Percentiles rank a stretch among this genome's conserved stretches.
phyloP scores from a whole-genome alignment of 2,113 vertebrate genomes.

The Microcebus ravelobensis region DNA sequence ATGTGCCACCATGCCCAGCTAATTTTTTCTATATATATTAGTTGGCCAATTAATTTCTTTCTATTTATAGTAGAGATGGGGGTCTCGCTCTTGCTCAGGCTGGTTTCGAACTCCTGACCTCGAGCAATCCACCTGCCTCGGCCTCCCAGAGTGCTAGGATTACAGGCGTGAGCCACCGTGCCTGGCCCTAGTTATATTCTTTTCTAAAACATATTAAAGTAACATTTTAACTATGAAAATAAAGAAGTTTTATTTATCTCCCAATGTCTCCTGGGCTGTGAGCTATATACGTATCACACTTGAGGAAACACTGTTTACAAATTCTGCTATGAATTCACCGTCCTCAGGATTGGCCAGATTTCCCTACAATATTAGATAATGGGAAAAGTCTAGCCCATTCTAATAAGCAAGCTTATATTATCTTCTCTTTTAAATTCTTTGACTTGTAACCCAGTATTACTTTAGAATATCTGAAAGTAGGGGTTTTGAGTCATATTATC shows the following conservation, averaged over 20 bases:
- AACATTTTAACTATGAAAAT: conserved; percentile 2
- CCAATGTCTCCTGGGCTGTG: background rate
- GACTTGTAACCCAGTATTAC: background rate
- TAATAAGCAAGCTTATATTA: background rate
- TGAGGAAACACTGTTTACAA: background rate
- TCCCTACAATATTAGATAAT: background rate
- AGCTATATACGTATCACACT: background rate
- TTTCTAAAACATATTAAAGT: background rate
- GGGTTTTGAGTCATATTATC: background rate
- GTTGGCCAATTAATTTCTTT: no score
- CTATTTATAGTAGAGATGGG: no score
- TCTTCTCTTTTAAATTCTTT: conserved; percentile 25
- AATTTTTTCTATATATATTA: no score
- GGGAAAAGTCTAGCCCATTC: background rate
- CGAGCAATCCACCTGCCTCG: no score
- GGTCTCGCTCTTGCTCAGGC: no score
- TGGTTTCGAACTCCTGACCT: no score
- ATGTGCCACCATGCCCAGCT: no score
- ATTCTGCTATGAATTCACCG: background rate
- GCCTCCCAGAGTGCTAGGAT: no score
- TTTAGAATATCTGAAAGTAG: background rate
- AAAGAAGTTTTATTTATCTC: background rate
- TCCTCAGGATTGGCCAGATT: background rate
- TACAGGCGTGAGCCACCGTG: no score
- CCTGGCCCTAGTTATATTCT: background rate